Evolutionary conservation across 2,797 vertebrate genomes (phyloP).

Genomic region (Schizothorax lantsangensis): DNA sequence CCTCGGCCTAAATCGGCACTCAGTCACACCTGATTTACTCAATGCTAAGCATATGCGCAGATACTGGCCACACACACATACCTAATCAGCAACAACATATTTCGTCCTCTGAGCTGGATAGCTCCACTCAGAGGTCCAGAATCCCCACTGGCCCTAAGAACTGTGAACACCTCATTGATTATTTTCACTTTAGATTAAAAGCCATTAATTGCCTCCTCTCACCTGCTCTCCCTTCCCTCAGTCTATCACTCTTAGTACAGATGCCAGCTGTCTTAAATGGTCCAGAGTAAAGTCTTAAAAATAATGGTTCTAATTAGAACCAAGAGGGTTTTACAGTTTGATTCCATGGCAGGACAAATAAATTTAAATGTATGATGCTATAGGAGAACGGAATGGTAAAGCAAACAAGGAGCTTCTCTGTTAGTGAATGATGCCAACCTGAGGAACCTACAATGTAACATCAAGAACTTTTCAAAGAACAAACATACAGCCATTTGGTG

Average conservation of each 20-base stretch:
- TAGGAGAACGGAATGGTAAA: neutral
- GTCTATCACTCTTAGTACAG: conserved; percentile 10
- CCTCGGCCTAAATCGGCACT: conserved; percentile 11
- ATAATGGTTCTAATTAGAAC: neutral
- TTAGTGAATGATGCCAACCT: neutral
- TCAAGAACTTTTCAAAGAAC: conserved; percentile 1
- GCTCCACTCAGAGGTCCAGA: conserved; percentile 9
- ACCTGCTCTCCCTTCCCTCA: conserved; percentile 2
- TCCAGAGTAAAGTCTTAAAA: neutral
- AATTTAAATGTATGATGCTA: neutral
- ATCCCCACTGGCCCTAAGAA: conserved; percentile 1
- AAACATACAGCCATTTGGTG: neutral
- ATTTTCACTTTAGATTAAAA: conserved; percentile 31
- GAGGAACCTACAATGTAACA: neutral
- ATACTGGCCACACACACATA: conserved; percentile 26
- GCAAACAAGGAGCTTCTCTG: neutral
- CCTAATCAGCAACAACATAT: neutral
- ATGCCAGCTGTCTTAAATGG: neutral
- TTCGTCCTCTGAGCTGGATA: neutral
- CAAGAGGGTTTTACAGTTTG: neutral
- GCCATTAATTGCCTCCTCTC: conserved; percentile 33
- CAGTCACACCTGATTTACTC: conserved; percentile 25
- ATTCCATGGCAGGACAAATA: neutral
- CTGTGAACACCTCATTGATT: conserved; percentile 2
- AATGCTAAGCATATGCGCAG: conserved; percentile 3